phyloP scores from a whole-genome alignment of 1,140 invertebrate genomes.

The Meloidogyne exigua region DNA sequence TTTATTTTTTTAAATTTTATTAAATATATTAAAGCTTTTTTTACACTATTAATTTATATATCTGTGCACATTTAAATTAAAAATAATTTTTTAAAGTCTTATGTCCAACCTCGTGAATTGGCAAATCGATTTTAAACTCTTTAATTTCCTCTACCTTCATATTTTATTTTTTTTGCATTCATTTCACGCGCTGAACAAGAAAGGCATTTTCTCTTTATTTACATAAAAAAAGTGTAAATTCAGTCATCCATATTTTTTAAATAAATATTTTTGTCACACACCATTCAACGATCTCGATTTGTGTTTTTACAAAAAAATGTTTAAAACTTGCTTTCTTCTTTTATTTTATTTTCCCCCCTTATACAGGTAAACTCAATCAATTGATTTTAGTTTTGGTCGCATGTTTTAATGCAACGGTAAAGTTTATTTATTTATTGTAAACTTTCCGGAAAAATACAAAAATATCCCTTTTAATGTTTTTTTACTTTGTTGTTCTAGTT shows the following conservation, averaged over 20 bases:
- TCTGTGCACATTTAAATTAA: background rate
- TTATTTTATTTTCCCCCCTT: background rate
- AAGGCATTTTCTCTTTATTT: background rate
- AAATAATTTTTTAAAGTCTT: background rate
- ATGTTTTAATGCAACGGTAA: background rate
- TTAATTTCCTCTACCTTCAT: background rate
- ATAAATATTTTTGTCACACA: slow-evolving; percentile 2
- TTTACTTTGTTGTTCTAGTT: too few species aligned
- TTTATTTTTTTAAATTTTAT: background rate
- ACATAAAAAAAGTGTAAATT: background rate
- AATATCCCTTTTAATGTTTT: too few species aligned
- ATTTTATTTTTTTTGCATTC: background rate
- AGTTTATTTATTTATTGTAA: background rate
- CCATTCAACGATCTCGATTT: background rate
- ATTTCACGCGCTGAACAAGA: background rate
- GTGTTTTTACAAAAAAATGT: too few species aligned
- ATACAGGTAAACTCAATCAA: background rate
- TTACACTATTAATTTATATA: background rate
- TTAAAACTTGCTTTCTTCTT: background rate
- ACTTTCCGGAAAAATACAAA: background rate
- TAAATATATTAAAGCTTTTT: background rate
- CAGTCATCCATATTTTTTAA: background rate
- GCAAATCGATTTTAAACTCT: background rate
- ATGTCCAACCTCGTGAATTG: background rate
- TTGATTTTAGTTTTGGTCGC: background rate